A percentile compares a stretch with the other conserved stretches of the same genome.
These are phyloP conservation scores for Barnardius zonarius DNA, from an alignment of 2,113 vertebrate genomes.

Conservation along the genomic window DNA sequence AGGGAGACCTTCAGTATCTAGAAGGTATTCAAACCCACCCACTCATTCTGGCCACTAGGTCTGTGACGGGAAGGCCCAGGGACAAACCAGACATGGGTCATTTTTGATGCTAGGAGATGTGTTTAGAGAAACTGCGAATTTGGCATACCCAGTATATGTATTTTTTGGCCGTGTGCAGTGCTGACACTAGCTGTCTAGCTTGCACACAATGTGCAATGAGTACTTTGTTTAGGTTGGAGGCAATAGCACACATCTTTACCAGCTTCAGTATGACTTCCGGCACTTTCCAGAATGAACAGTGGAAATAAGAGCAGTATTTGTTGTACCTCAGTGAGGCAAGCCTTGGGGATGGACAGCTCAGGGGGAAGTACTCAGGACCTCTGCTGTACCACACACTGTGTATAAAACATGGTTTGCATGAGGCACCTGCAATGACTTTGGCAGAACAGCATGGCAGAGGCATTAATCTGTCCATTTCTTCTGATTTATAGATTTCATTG, in stretches of 20 bases:
- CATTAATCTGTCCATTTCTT: not conserved
- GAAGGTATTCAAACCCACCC: fast-evolving
- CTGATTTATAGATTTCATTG: not conserved
- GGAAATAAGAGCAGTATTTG: not conserved
- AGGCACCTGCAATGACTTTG: not conserved
- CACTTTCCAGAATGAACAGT: not conserved
- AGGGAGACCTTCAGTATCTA: not conserved
- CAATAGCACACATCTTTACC: fast-evolving
- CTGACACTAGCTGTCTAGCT: not conserved
- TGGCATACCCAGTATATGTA: not conserved
- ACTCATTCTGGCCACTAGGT: not conserved
- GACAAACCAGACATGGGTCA: not conserved
- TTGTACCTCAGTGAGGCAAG: not conserved
- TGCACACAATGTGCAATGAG: not conserved
- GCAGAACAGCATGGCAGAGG: not conserved
- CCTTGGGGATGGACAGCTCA: not conserved
- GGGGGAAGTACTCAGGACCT: fast-evolving
- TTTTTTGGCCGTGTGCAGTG: not conserved
- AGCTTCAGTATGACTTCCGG: not conserved
- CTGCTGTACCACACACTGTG: not conserved
- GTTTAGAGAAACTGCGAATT: not conserved
- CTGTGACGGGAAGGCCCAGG: not conserved
- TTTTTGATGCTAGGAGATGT: not conserved
- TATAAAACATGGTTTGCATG: not conserved
- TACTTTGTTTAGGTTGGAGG: not conserved